A percentile compares a stretch with the other conserved stretches of the same genome.
Evolutionary conservation across 2,797 vertebrate species (phyloP).

Genomic region (Helicolenus hilgendorfi): DNA sequence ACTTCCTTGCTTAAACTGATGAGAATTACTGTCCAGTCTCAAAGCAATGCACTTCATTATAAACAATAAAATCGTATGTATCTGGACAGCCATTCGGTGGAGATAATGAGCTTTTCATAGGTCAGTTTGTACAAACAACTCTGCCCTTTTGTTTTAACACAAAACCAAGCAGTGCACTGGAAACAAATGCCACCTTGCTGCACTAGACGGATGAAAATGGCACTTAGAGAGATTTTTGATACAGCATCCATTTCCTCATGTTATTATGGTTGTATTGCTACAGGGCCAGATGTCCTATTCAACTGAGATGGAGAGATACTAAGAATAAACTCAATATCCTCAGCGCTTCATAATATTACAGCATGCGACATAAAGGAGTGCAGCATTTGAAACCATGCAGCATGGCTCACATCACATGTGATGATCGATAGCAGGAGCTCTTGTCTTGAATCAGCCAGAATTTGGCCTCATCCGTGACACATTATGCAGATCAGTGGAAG

Average conservation of each 20-base stretch:
- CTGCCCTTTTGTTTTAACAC: constrained; percentile 51
- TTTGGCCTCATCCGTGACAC: constrained; percentile 7
- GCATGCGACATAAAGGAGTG: constrained; percentile 3
- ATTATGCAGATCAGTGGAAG: constrained; percentile 19
- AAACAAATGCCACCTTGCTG: constrained; percentile 51
- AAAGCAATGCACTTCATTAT: neutral
- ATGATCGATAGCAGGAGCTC: constrained; percentile 10
- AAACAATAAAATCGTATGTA: neutral
- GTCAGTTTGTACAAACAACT: constrained; percentile 43
- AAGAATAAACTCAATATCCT: constrained; percentile 70
- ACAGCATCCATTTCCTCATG: constrained; percentile 54
- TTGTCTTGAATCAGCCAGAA: constrained; percentile 8
- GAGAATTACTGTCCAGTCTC: neutral
- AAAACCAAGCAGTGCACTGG: constrained; percentile 30
- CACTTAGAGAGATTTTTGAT: constrained; percentile 49
- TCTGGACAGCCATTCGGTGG: constrained; percentile 31
- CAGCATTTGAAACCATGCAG: constrained; percentile 8
- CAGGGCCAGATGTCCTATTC: constrained; percentile 80
- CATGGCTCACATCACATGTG: neutral
- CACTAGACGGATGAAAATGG: constrained; percentile 45
- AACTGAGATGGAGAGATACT: constrained; percentile 69
- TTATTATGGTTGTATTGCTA: constrained; percentile 57
- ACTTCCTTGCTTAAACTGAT: neutral
- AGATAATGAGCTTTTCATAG: constrained; percentile 51
- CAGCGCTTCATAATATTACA: constrained; percentile 23